phyloP scores from a whole-genome alignment of 2,888 invertebrate genomes.

The Drosophila ezoana region DNA sequence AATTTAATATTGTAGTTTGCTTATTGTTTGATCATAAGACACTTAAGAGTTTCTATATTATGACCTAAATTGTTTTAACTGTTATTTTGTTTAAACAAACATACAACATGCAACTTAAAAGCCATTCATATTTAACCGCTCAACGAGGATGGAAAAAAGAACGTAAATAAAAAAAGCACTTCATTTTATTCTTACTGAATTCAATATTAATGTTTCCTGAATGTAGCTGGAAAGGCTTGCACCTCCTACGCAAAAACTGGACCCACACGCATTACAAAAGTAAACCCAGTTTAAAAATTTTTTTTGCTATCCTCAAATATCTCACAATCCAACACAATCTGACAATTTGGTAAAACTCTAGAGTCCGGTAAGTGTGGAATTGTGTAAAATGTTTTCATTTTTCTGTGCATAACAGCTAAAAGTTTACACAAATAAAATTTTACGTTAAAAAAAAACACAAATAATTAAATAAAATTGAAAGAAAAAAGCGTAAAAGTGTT shows the following conservation, averaged over 20 bases:
- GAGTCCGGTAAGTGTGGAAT: slow-evolving; percentile 6
- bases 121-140: slow-evolving; percentile 24
- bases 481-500: slow-evolving; percentile 23
- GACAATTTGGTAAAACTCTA: slow-evolving; percentile 8
- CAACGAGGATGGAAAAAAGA: slow-evolving; percentile 28
- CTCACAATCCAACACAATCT: slow-evolving; percentile 24
- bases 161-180: slow-evolving; percentile 31
- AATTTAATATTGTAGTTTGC: slow-evolving; percentile 32
- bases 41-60: slow-evolving; percentile 40
- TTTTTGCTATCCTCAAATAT: slow-evolving; percentile 15
- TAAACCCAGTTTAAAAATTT: no score
- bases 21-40: slow-evolving; percentile 42
- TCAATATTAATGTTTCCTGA: slow-evolving; percentile 20
- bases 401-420: slow-evolving; percentile 17
- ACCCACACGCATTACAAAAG: slow-evolving; percentile 28
- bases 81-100: slow-evolving; percentile 22
- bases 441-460: slow-evolving; percentile 26
- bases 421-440: slow-evolving; percentile 19
- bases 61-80: slow-evolving; percentile 21
- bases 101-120: slow-evolving; percentile 12
- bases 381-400: slow-evolving; percentile 32
- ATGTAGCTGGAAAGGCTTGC: slow-evolving; percentile 22
- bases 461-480: neutral
- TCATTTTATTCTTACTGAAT: slow-evolving; percentile 24
- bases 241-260: slow-evolving; percentile 25